Evolutionary conservation across 2,888 invertebrate species (phyloP).

Genomic region (Cosmorhoe ocellata): DNA sequence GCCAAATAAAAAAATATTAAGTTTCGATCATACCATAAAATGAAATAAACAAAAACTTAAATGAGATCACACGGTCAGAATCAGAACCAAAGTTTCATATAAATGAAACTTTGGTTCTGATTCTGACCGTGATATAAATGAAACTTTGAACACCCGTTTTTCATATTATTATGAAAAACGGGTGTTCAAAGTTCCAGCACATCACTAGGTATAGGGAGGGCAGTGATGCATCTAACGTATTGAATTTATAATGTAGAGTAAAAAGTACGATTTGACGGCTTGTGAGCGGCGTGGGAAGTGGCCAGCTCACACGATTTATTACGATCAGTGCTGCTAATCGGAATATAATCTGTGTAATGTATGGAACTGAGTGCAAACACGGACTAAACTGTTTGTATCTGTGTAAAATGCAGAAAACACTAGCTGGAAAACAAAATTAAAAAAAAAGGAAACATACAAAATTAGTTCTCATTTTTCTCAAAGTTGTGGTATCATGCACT

Average conservation of each 20-base stretch:
- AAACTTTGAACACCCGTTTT: not conserved
- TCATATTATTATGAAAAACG: too few species aligned
- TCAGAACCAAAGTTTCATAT: too few species aligned
- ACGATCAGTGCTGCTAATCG: slow-evolving; percentile 36
- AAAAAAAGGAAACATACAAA: too few species aligned
- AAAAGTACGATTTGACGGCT: slow-evolving; percentile 72
- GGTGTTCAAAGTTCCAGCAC: slow-evolving; percentile 5
- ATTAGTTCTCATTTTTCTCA: too few species aligned
- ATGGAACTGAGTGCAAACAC: slow-evolving; percentile 16
- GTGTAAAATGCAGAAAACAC: not conserved
- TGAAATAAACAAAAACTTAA: too few species aligned
- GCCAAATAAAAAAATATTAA: too few species aligned
- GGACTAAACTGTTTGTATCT: slow-evolving; percentile 15
- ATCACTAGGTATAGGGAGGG: slow-evolving; percentile 46
- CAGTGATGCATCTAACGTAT: slow-evolving; percentile 72
- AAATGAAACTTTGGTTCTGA: too few species aligned
- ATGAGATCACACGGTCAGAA: too few species aligned
- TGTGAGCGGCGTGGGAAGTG: slow-evolving; percentile 69
- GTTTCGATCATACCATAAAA: too few species aligned
- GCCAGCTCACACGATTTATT: slow-evolving; percentile 54
- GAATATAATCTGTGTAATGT: slow-evolving; percentile 28
- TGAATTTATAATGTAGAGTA: slow-evolving; percentile 66
- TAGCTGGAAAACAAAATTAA: too few species aligned
- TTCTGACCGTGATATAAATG: too few species aligned
- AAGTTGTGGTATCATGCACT: too few species aligned